phyloP scores from a whole-genome alignment of 2,797 vertebrate species.

The Eupleurogrammus muticus region DNA sequence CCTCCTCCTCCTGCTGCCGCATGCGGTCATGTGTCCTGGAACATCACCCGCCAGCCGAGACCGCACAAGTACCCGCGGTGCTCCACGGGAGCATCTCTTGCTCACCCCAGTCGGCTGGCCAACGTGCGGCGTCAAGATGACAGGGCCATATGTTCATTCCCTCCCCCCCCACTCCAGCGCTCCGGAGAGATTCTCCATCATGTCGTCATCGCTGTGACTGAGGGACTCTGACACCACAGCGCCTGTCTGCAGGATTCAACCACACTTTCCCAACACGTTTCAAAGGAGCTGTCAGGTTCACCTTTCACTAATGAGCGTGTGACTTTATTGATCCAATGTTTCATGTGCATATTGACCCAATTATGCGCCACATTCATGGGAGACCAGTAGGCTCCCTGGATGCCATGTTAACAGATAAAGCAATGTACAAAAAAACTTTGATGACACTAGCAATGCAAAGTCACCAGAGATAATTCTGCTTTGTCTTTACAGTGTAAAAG shows the following conservation, averaged over 20 bases:
- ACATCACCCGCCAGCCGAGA: conserved; percentile 36
- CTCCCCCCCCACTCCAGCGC: not conserved
- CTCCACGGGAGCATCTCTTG: conserved; percentile 39
- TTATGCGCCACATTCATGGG: conserved; percentile 33
- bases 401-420: conserved; percentile 46
- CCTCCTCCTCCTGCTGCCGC: conserved; percentile 36
- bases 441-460: conserved; percentile 25
- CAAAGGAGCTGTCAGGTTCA: conserved; percentile 51
- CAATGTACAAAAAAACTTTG: conserved; percentile 20
- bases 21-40: conserved; percentile 37
- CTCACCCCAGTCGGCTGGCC: conserved; percentile 18
- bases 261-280: conserved; percentile 59
- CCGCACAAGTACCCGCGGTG: conserved; percentile 26
- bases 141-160: conserved; percentile 54
- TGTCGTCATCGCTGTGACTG: conserved; percentile 32
- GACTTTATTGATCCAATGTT: conserved; percentile 55
- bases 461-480: conserved; percentile 16
- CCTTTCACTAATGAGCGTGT: conserved; percentile 45
- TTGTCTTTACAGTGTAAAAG: conserved; percentile 1
- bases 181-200: conserved; percentile 28
- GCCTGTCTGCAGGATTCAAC: conserved; percentile 23
- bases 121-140: conserved; percentile 46
- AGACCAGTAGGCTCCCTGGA: conserved; percentile 42
- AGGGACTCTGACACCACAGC: conserved; percentile 46
- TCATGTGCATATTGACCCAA: conserved; percentile 40